Evolutionary conservation across 92 coral and sea anemone species (phyloP), one percentile per base, ranked within the genome.

Genomic region (Epizoanthus ramosus): DNA sequence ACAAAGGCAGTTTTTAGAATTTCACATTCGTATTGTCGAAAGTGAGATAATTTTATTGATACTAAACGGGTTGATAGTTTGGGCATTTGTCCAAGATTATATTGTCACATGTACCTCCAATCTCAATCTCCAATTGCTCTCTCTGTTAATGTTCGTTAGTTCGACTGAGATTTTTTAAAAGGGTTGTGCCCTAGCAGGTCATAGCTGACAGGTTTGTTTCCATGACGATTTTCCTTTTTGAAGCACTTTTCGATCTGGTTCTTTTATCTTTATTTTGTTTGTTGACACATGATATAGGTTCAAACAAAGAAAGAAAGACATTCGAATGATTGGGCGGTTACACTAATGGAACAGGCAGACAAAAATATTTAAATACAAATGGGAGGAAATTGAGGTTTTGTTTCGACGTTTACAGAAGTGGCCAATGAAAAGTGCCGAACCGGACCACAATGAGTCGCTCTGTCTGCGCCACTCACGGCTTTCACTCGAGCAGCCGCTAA

Each of bases 381-480:
- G 89, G 85, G 80, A 83, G 89, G 92, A 89, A 89, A 89, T 89
- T 85, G 74, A 39, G 87, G 53, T 87, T 89, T 89, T 89, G 92
- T 89, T 72, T 80, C 37, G n/a, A 21, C 84, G 83, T 89, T 85
- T 85, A 71, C 81, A 73, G 66, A 89, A 57, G 64, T 57, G 87
- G 81, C 89, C 92, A 89, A 89, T 89, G 68, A 81, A 68, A 71
- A n/a, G 75, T 65, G 81, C n/a, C 24, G 41, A 37, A 43, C 57
- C 71, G 41, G 24, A 22, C 82, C 19, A 60, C 57, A 77, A 61
- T 22, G 57, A 63, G 54, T 50, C 54, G 54, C 59, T 60, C 71
- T 59, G 69, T 50, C 61, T 57, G 79, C 52, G 3, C 57, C 57
- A 14, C 28, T 52, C 57, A 73, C 35, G 79, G 79, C 53, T 73